phyloP scores from a whole-genome alignment of 2,797 vertebrate genomes.

The Acestrorhynchus altus region DNA sequence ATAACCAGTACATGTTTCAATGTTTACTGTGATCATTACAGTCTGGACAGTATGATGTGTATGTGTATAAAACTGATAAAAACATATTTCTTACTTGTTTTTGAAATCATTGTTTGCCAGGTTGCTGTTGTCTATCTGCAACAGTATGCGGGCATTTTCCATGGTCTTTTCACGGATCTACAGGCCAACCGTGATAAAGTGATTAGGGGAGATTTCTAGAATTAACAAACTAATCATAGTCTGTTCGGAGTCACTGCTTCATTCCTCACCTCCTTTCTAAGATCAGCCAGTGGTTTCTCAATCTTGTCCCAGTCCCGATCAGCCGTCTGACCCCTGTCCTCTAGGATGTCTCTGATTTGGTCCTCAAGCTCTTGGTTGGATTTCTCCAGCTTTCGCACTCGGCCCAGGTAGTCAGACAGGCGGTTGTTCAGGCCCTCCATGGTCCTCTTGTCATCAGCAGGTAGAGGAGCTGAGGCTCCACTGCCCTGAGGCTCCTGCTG shows the following conservation, averaged over 20 bases:
- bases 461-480: background rate
- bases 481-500: background rate
- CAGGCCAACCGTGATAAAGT: background rate
- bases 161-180: constrained; percentile 77
- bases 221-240: background rate
- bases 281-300: constrained; percentile 71
- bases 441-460: constrained; percentile 68
- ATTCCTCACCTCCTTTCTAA: constrained; percentile 73
- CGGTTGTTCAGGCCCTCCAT: constrained; percentile 75
- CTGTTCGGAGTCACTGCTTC: background rate
- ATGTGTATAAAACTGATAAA: too few relatives aligned
- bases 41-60: too few relatives aligned
- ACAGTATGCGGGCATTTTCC: constrained; percentile 78
- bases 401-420: constrained; percentile 70
- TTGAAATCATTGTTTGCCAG: constrained; percentile 85
- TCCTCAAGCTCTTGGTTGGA: constrained; percentile 68
- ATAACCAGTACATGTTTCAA: too few relatives aligned
- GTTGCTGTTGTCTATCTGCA: constrained; percentile 83
- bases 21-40: too few relatives aligned
- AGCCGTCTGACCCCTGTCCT: constrained; percentile 62
- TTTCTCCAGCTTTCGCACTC: constrained; percentile 68
- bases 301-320: constrained; percentile 73
- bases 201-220: too few relatives aligned
- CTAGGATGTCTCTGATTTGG: constrained; percentile 70
- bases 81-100: constrained; percentile 85